These are phyloP conservation scores for Heterodera schachtii DNA, from an alignment of 1,140 invertebrate genomes.

Conservation along the genomic window DNA sequence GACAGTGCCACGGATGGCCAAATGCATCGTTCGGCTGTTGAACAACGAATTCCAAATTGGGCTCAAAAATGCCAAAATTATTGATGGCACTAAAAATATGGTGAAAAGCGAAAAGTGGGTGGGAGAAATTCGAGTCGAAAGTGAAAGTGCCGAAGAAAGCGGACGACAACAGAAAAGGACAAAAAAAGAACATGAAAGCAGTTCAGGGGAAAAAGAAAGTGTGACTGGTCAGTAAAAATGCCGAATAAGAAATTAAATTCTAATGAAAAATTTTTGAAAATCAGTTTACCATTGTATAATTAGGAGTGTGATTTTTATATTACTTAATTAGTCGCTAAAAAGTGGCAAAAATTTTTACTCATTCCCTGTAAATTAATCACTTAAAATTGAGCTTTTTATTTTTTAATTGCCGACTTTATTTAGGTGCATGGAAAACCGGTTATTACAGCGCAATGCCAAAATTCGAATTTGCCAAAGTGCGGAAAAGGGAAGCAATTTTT, in stretches of 20 bases:
- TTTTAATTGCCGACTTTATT: background rate
- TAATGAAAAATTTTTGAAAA: no score
- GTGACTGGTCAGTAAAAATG: background rate
- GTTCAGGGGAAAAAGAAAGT: background rate
- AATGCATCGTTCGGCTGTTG: slow-evolving; percentile 23
- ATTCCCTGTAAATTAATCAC: no score
- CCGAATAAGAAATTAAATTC: no score
- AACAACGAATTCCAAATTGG: slow-evolving; percentile 19
- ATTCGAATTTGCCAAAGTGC: background rate
- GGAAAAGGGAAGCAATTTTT: background rate
- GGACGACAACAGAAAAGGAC: background rate
- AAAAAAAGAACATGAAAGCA: background rate
- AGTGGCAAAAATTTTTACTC: no score
- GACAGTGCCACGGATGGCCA: slow-evolving; percentile 15
- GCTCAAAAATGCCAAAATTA: background rate
- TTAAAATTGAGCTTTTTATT: no score
- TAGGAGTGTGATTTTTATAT: no score
- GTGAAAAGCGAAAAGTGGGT: slow-evolving; percentile 1
- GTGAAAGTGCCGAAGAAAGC: background rate
- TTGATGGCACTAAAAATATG: background rate
- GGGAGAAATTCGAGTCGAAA: background rate
- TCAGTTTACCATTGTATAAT: no score
- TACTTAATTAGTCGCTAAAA: no score
- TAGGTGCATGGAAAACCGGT: background rate
- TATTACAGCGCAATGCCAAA: background rate